Evolutionary conservation across 2,888 invertebrate genomes (phyloP), one percentile per base, ranked within the genome.

Genomic region (Allophyes oxyacanthae): DNA sequence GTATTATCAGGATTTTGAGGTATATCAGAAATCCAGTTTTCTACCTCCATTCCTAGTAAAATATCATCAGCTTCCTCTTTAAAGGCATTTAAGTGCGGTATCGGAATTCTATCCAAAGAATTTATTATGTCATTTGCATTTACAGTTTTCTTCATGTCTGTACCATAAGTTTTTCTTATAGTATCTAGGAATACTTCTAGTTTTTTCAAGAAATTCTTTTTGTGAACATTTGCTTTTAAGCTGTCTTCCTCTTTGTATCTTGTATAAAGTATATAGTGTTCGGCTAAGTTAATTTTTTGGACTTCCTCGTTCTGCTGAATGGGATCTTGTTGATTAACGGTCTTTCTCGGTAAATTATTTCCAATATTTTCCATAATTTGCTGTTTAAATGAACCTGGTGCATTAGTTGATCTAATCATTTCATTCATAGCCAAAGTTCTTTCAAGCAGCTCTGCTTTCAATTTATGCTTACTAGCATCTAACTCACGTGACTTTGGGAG

Each of bases 1-100:
- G 53, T 30, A 4, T 57, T n/a, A 13, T 77, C 62, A 14, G 78
- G 52, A 26, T 76, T 72, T 58, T 86, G 30, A 1, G 89, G 87
- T 33, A 91, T 65, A 46, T 87, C 85, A n/a, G 70, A 62, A 61
- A 85, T 80, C 91, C 91, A 92, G 26, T 86, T 79, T 20, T 88
- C 87, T 2, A 92, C 77, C 73, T 91, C 91, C 0, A 80, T 52
- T 5, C 79, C 81, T 13, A 91, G 52, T 13, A 87, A 56, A 44
- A 91, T 85, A 64, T 86, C 83, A 61, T 87, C 82, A 0, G 83
- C 86, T 81, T 90, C 90, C 42, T 85, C 78, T 66, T 67, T 77
- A 11, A 91, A 51, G 2, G 78, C 78, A n/a, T 81, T 72, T 6
- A 81, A 75, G 41, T 71, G 69, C 0, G 91, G 91, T n/a, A 81